Conservation (phyloP, 2,888 invertebrate genomes). For the Macrostomum cliftonense region DNA sequence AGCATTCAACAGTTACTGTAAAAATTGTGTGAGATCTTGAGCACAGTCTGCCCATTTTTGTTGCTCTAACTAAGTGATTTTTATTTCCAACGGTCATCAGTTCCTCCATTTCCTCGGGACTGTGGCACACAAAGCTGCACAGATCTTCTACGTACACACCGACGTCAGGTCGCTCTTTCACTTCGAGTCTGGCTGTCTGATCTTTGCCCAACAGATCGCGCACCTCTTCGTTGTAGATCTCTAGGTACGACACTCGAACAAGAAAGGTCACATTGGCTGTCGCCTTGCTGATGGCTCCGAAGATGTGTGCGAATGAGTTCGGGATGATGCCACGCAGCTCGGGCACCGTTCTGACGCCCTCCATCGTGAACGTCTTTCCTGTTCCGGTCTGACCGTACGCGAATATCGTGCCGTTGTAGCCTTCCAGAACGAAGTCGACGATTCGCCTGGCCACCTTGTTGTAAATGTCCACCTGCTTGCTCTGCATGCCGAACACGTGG, state of each 20-base stretch:
- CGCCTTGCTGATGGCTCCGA: slow-evolving; percentile 85
- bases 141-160: slow-evolving; percentile 95
- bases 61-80: slow-evolving; percentile 71
- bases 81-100: slow-evolving; percentile 90
- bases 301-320: slow-evolving; percentile 94
- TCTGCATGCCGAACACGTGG: slow-evolving; percentile 67
- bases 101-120: slow-evolving; percentile 76
- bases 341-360: slow-evolving; percentile 65
- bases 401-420: slow-evolving; percentile 70
- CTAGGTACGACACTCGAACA: slow-evolving; percentile 86
- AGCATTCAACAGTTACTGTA: slow-evolving; percentile 87
- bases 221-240: slow-evolving; percentile 94
- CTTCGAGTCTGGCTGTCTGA: slow-evolving; percentile 62
- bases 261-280: slow-evolving; percentile 74
- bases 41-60: slow-evolving; percentile 90
- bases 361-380: slow-evolving; percentile 97
- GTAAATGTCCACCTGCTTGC: slow-evolving; percentile 76
- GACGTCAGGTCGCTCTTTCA: slow-evolving; percentile 81
- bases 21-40: slow-evolving; percentile 94
- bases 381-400: slow-evolving; percentile 59
- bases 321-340: slow-evolving; percentile 88
- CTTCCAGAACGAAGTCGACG: slow-evolving; percentile 80
- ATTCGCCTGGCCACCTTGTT: slow-evolving; percentile 86
- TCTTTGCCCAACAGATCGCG: slow-evolving; percentile 77
- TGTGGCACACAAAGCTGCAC: slow-evolving; percentile 88